Base-by-base conservation (phyloP, 2,113 vertebrate species). In the Nothoprocta pentlandii region DNA sequence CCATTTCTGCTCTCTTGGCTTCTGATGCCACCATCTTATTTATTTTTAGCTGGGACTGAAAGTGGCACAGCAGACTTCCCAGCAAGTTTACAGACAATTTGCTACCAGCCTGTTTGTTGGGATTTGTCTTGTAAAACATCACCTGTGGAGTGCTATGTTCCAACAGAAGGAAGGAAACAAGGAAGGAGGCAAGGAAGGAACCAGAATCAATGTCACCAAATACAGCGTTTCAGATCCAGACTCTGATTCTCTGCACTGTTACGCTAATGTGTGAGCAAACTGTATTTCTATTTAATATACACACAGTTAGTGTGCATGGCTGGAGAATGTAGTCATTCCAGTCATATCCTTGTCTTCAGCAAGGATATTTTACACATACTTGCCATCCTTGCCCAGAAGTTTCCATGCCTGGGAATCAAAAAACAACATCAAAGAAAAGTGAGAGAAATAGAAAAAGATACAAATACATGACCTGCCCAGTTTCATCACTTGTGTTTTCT, bases 1-100 rank as follows among this genome's bases (percentile, higher is more conserved):
- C 66, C 77, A 42, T 90, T 93, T 86, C 94, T 92, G 81, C 80
- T 89, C 32, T 53, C 66, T 71, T 76, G 92, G 64, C 71, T 87
- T 74, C 42, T 73, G 54, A 26, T 76, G 28, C 75, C 53, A 91
- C 12, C 73, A 80, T 62, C 28, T 80, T 53, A 69, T 8, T 70
- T 96, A 95, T 95, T 95, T 96, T 95, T 90, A 95, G 70, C 42
- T 66, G 67, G 21, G 17, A 44, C 62, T 58, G 53, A 78, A 90
- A 81, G 63, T 54, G 41, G 77, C 30, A 86, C 56, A 91, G 74
- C 28, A 83, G 70, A 59, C 74, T 71, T 66, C 25, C 12, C 56
- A 64, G 82, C 32, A 64, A 36, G 46, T 79, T 93, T 73, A 49
- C 19, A 15, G 39, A 36, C 0, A 14, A 21, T 62, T 71, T 80